These are phyloP conservation scores for Yponomeuta malinellus DNA, from an alignment of 2,888 invertebrate genomes.

Conservation along the genomic window DNA sequence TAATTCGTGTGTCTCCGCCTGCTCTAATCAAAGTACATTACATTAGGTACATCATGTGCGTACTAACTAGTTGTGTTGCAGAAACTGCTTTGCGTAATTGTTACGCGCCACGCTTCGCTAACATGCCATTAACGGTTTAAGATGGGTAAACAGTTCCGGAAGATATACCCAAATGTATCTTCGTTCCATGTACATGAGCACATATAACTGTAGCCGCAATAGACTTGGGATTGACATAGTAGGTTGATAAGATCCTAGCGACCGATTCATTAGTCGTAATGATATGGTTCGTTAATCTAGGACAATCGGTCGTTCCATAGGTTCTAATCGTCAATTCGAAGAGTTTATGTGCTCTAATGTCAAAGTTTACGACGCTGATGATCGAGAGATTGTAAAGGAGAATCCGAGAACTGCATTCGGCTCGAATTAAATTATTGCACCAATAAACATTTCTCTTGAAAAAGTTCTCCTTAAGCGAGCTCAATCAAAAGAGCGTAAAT, in stretches of 20 bases:
- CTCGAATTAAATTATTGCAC: constrained; percentile 5
- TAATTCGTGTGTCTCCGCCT: background rate
- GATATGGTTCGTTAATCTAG: constrained; percentile 70
- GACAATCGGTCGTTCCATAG: constrained; percentile 57
- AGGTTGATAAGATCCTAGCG: constrained; percentile 59
- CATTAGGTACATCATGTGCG: background rate
- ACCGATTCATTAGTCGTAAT: constrained; percentile 66
- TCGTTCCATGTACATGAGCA: background rate
- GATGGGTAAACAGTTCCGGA: background rate
- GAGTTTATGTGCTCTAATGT: constrained; percentile 17
- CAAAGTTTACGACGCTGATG: constrained; percentile 12
- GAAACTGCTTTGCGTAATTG: constrained; percentile 10
- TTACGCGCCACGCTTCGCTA: constrained; percentile 12
- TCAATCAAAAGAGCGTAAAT: constrained; percentile 8
- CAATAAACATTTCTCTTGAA: background rate
- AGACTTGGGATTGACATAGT: constrained; percentile 62
- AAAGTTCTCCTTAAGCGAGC: background rate
- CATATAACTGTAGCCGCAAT: constrained; percentile 34
- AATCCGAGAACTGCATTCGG: background rate
- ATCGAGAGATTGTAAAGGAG: constrained; percentile 7
- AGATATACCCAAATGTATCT: background rate
- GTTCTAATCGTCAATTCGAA: constrained; percentile 40
- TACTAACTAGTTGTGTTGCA: constrained; percentile 15
- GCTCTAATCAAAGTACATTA: background rate
- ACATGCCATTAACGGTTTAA: constrained; percentile 11